Evolutionary conservation across 1,140 invertebrate genomes (phyloP), one percentile per base, ranked within the genome.

Genomic region (Pseudoatta argentina): DNA sequence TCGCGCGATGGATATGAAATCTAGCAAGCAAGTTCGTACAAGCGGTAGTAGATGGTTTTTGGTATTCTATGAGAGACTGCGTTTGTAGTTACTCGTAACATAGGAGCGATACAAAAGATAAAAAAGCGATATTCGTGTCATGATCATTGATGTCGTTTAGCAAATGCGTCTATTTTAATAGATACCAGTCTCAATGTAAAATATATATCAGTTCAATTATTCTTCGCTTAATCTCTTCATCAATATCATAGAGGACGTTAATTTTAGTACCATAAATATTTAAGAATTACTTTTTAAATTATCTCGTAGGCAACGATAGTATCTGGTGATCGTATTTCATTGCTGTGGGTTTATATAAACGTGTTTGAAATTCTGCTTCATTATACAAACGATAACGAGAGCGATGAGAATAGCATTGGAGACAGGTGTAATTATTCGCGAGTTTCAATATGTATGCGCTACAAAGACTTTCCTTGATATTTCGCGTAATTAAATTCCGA

Each of bases 201-300:
- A 39, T 66, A 48, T 21, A 44, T 21, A 27, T 18, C 14, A 1
- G 0, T 6, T 1, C 21, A 34, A 55, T 79, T 69, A 79, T 34
- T 39, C 0, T 67, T 24, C 1, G 14, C 0, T 53, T 34, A 53
- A 77, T 1, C 12, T 39, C 6, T 6, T 44, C 14, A 16, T 59
- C 0, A 44, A 18, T 64, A 64, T 64, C 55, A 4, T 14, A 6
- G 39, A 16, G 8, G 12, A 30, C 5, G 16, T 8, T 64, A 78
- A 66, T 67, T 66, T 44, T 48, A 64, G 24, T 30, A n/a, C 3
- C 7, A 48, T 67, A 81, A 81, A 81, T 71, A 81, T 81, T 69
- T 34, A 66, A 79, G 5, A 55, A 55, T 48, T 16, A 6, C 12
- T 3, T 30, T 66, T 48, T 30, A 64, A 78, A 30, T 66, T n/a